Evolutionary conservation across 2,113 vertebrate genomes (phyloP).

Genomic region (Sylvia atricapilla): DNA sequence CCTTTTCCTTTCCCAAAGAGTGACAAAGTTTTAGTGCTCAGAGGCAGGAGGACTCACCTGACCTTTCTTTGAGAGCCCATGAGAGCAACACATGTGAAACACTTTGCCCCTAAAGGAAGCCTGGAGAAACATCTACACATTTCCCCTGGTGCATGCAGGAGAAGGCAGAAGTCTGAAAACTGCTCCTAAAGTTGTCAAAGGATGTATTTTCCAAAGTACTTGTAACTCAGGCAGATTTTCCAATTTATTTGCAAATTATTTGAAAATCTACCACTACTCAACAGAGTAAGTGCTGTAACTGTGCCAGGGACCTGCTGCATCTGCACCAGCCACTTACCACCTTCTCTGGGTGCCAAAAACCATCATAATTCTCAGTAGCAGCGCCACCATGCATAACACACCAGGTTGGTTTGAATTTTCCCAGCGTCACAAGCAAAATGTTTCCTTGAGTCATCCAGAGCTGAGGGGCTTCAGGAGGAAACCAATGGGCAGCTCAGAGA

Average conservation of each 20-base stretch:
- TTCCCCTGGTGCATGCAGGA: not conserved
- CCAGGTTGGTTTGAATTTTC: not conserved
- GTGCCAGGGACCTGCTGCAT: not conserved
- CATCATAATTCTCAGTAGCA: not conserved
- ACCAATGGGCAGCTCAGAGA: not conserved
- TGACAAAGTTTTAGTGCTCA: not conserved
- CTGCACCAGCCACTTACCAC: not conserved
- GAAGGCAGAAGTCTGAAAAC: not conserved
- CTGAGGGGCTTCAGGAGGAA: not conserved
- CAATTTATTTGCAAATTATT: slow-evolving; percentile 43
- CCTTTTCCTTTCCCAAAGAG: not conserved
- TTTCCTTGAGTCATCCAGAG: not conserved
- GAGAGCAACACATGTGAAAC: not conserved
- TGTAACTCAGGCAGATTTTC: not conserved
- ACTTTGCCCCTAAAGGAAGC: not conserved
- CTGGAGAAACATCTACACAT: not conserved
- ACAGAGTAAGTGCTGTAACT: not conserved
- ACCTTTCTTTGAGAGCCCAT: not conserved
- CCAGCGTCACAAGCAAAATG: not conserved
- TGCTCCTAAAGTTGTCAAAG: not conserved
- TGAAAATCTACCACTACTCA: not conserved
- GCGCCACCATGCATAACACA: not conserved
- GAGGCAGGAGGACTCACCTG: not conserved
- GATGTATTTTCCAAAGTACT: not conserved
- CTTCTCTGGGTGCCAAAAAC: not conserved